A percentile compares a stretch with the other conserved stretches of the same genome.
These are phyloP conservation scores for Maccullochella peelii DNA, from an alignment of 2,113 vertebrate genomes.

Conservation along the genomic window DNA sequence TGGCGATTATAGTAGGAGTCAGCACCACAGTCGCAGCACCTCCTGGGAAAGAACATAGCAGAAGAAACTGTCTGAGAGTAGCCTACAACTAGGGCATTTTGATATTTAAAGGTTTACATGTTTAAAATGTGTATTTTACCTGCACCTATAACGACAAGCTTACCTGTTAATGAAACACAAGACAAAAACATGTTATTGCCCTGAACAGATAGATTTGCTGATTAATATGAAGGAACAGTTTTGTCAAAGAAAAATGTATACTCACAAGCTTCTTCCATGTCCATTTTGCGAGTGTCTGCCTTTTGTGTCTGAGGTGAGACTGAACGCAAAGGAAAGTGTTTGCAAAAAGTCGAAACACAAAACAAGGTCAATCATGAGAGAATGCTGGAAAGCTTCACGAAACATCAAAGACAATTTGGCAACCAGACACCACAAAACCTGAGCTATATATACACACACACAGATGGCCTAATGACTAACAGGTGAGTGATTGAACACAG, in stretches of 20 bases:
- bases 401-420: too few relatives aligned
- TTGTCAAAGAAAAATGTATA: not conserved
- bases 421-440: too few relatives aligned
- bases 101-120: not conserved
- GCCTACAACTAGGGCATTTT: not conserved
- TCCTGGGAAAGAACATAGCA: not conserved
- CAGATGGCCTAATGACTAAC: too few relatives aligned
- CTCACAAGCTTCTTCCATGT: not conserved
- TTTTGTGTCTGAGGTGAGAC: not conserved
- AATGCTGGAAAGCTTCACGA: too few relatives aligned
- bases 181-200: not conserved
- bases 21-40: not conserved
- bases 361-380: too few relatives aligned
- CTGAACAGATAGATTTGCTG: not conserved
- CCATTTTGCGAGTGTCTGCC: not conserved
- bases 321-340: not conserved
- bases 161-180: not conserved
- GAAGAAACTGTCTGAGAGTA: not conserved
- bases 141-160: not conserved
- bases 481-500: too few relatives aligned
- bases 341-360: too few relatives aligned
- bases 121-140: not conserved
- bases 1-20: conserved; percentile 3
- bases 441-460: too few relatives aligned
- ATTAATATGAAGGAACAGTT: not conserved